Evolutionary conservation across 1,140 invertebrate genomes (phyloP).

Genomic region (Antheraea mylitta): DNA sequence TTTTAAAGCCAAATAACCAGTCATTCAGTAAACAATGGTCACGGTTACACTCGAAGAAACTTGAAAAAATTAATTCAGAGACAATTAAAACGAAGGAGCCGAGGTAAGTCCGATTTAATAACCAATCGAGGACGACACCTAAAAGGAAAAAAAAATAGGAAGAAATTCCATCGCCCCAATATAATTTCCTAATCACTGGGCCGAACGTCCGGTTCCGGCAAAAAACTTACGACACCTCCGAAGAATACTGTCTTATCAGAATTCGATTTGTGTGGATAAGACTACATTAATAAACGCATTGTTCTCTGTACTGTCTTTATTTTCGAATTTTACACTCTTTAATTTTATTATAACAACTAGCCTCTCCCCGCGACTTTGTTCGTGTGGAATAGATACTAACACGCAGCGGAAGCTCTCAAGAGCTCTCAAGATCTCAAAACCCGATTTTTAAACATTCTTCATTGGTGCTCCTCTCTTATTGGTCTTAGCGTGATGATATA

Average conservation of each 20-base stretch:
- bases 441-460: no score
- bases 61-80: conserved; percentile 24
- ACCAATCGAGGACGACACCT: conserved; percentile 64
- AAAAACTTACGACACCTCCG: conserved; percentile 59
- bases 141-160: conserved; percentile 48
- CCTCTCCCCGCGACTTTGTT: no score
- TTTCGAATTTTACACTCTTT: no score
- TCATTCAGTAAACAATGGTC: background rate
- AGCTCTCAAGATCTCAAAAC: no score
- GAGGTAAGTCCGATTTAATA: conserved; percentile 70
- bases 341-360: no score
- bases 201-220: conserved; percentile 66
- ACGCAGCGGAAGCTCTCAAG: no score
- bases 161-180: conserved; percentile 59
- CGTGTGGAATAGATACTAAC: no score
- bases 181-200: conserved; percentile 75
- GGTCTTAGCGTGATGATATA: no score
- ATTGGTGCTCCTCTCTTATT: no score
- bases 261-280: conserved; percentile 52
- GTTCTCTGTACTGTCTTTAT: no score
- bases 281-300: background rate
- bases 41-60: conserved; percentile 4
- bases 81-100: conserved; percentile 64
- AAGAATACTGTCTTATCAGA: conserved; percentile 38
- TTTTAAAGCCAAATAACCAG: no score